Conservation (phyloP, 2,797 vertebrate genomes). For the Lepidocolaptes lacrymiger region DNA sequence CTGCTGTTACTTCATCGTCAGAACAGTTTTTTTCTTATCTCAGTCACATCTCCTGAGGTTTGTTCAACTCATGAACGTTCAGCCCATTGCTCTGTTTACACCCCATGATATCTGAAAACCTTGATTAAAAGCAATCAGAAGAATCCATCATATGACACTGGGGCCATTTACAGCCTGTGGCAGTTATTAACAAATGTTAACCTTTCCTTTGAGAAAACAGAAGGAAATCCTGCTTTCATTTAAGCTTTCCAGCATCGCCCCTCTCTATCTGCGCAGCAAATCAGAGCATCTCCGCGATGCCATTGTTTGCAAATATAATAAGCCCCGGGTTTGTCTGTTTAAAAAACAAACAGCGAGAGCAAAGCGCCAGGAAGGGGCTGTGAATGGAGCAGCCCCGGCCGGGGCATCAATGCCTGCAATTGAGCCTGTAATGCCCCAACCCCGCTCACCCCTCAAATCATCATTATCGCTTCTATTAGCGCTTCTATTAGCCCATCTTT, state of each 20-base stretch:
- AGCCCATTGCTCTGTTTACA: conserved; percentile 1
- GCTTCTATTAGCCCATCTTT: conserved; percentile 18
- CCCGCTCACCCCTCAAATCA: neutral
- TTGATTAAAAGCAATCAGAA: conserved; percentile 47
- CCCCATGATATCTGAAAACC: neutral
- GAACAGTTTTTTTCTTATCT: conserved; percentile 34
- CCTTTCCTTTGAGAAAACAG: conserved; percentile 39
- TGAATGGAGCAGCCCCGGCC: neutral
- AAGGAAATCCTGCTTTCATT: conserved; percentile 51
- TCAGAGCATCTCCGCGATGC: conserved; percentile 58
- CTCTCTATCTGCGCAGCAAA: conserved; percentile 63
- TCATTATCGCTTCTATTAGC: neutral
- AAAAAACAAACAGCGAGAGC: conserved; percentile 25
- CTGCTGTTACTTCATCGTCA: conserved; percentile 18
- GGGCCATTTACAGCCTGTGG: neutral
- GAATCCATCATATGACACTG: conserved; percentile 17
- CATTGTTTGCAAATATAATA: conserved; percentile 73
- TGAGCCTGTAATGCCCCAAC: neutral
- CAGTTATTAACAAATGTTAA: conserved; percentile 38
- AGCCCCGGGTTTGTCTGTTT: conserved; percentile 1
- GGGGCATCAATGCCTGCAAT: neutral
- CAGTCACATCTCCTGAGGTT: conserved; percentile 22
- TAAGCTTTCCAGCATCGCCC: neutral
- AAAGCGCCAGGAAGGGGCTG: neutral
- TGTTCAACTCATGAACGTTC: neutral